Evolutionary conservation across 2,113 vertebrate genomes (phyloP).

Genomic region (Sclerurus mexicanus): DNA sequence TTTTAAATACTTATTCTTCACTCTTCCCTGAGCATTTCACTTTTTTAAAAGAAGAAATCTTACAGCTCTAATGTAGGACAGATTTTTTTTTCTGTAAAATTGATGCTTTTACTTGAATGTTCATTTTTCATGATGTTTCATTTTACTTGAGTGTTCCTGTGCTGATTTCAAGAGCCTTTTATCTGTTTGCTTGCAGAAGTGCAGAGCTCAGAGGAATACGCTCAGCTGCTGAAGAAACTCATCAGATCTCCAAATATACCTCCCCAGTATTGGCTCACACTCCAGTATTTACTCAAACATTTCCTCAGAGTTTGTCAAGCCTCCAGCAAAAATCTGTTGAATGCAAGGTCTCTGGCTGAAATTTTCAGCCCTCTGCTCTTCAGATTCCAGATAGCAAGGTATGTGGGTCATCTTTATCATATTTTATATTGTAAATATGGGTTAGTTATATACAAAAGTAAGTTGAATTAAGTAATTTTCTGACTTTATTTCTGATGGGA

Average conservation of each 20-base stretch:
- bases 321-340: slow-evolving; percentile 86
- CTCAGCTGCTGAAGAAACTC: slow-evolving; percentile 84
- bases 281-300: slow-evolving; percentile 93
- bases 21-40: background rate
- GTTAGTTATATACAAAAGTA: background rate
- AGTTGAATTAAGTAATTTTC: background rate
- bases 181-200: slow-evolving; percentile 77
- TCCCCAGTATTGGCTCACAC: slow-evolving; percentile 92
- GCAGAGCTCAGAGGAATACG: slow-evolving; percentile 85
- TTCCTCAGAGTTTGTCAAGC: slow-evolving; percentile 88
- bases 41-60: background rate
- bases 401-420: slow-evolving; percentile 5
- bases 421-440: background rate
- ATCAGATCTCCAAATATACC: slow-evolving; percentile 84
- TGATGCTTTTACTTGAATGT: background rate
- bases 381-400: slow-evolving; percentile 86
- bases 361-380: slow-evolving; percentile 93
- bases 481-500: background rate
- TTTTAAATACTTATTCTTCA: slow-evolving; percentile 40
- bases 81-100: background rate
- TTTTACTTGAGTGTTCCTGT: background rate
- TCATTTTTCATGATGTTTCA: background rate
- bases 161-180: background rate
- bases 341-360: slow-evolving; percentile 84
- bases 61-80: background rate